A percentile compares a stretch with the other conserved stretches of the same genome.
These are phyloP conservation scores for Drosophila helvetica DNA, from an alignment of 2,888 invertebrate genomes.

Conservation along the genomic window DNA sequence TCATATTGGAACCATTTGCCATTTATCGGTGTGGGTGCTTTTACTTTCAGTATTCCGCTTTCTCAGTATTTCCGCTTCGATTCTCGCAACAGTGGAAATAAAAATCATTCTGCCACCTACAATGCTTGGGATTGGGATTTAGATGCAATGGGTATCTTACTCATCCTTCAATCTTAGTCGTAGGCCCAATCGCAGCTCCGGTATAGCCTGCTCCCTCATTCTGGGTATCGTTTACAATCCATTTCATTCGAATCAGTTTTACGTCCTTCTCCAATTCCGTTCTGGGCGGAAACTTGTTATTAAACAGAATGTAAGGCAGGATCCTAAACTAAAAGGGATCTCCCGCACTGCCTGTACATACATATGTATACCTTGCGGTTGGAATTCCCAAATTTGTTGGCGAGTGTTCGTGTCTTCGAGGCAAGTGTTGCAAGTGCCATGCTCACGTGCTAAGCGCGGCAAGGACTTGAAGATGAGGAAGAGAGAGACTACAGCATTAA, in stretches of 20 bases:
- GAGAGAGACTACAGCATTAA: constrained; percentile 36
- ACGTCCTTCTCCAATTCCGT: constrained; percentile 11
- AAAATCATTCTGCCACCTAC: too few species aligned
- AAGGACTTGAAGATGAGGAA: constrained; percentile 25
- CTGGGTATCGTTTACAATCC: constrained; percentile 65
- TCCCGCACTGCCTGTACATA: neutral
- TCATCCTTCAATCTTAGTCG: neutral
- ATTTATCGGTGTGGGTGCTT: neutral
- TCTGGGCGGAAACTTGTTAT: neutral
- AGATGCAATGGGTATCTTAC: neutral
- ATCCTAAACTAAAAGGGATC: neutral
- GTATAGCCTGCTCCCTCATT: neutral
- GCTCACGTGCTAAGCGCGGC: constrained; percentile 57
- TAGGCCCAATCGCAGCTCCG: too few species aligned
- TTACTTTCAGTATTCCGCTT: constrained; percentile 2
- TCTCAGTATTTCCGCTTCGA: constrained; percentile 5
- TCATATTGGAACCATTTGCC: constrained; percentile 4
- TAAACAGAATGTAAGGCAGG: neutral
- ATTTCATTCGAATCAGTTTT: constrained; percentile 64
- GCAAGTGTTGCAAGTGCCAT: constrained; percentile 63
- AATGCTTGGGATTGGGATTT: too few species aligned
- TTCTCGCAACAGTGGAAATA: too few species aligned
- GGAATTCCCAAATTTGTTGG: constrained; percentile 48
- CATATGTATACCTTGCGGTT: constrained; percentile 15
- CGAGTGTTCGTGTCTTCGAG: constrained; percentile 39